Percentiles rank a stretch among this genome's conserved stretches.
phyloP scores from a whole-genome alignment of 1,140 invertebrate genomes.

The Drosophila leontia region DNA sequence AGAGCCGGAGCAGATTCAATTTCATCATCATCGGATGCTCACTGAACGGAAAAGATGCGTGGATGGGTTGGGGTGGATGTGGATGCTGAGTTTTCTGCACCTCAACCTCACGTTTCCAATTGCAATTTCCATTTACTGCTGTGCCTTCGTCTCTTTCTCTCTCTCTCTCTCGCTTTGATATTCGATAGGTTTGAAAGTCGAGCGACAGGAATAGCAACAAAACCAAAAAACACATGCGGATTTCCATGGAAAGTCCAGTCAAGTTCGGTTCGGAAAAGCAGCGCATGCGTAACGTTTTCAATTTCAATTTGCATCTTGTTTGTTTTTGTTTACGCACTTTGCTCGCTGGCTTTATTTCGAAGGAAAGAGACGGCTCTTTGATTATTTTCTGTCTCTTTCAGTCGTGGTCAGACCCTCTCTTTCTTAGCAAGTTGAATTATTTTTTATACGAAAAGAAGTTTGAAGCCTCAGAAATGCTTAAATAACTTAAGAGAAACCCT shows the following conservation, averaged over 20 bases:
- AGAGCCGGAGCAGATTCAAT: slow-evolving; percentile 37
- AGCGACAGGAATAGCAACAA: slow-evolving; percentile 36
- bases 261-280: slow-evolving; percentile 46
- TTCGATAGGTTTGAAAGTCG: slow-evolving; percentile 70
- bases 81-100: slow-evolving; percentile 6
- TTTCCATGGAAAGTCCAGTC: slow-evolving; percentile 37
- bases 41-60: slow-evolving; percentile 36
- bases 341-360: slow-evolving; percentile 3
- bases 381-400: slow-evolving; percentile 15
- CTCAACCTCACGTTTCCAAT: slow-evolving; percentile 74
- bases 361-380: slow-evolving; percentile 2
- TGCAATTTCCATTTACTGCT: slow-evolving; percentile 66
- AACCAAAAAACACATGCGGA: slow-evolving; percentile 5
- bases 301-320: slow-evolving; percentile 65
- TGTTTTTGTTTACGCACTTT: slow-evolving; percentile 42
- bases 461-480: slow-evolving; percentile 20
- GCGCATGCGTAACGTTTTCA: slow-evolving; percentile 82
- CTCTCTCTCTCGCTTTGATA: slow-evolving; percentile 54
- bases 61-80: slow-evolving; percentile 1
- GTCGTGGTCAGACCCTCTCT: not conserved
- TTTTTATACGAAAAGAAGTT: not conserved
- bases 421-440: not conserved
- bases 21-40: slow-evolving; percentile 36
- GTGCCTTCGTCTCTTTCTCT: slow-evolving; percentile 2
- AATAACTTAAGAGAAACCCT: slow-evolving; percentile 3